Evolutionary conservation across 2,797 vertebrate species (phyloP), one percentile per base, ranked within the genome.

Genomic region (Ctenosaura bakeri): DNA sequence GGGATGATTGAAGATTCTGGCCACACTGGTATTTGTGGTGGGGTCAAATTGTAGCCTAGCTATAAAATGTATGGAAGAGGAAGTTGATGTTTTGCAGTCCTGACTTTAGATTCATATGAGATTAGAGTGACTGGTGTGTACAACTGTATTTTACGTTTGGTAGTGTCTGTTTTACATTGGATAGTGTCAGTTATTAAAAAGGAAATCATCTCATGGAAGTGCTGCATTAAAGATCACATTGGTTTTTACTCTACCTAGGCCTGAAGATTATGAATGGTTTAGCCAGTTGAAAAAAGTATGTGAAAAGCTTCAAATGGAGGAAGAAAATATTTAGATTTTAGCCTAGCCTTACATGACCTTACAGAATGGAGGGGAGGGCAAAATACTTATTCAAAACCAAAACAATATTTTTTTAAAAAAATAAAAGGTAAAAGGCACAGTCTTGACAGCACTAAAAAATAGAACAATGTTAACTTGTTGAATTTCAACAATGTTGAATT

Each of bases 201-300:
- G 29, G 64, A 50, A 85, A 69, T 69, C n/a, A 20, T 54, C 18
- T 54, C 18, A 14, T 85, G 32, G 32, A 64, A 64, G 26, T 64
- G 4, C 82, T n/a, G 95, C 89, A 74, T 91, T 86, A 1, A 78
- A 91, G 42, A 35, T 80, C 0, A 0, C 88, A 82, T 20, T 83
- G 50, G 7, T 3, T 59, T 1, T 76, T 89, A 56, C 76, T 88
- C 46, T 0, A 0, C 89, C 46, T 66, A 54, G 2, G 29, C 12
- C 59, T 22, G 78, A 83, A 90, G 92, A 93, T 26, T 69, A 91
- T 46, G 88, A 87, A 79, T 90, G 62, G 6, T 73, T 92, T 92
- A 78, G 56, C 92, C 87, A 6, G 52, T 92, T 95, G 86, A 91
- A 29, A 62, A 90, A 90, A 42, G 26, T 54, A 29, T 77, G 8